Evolutionary conservation across 2,113 vertebrate species (phyloP).

Genomic region (Chitala chitala): DNA sequence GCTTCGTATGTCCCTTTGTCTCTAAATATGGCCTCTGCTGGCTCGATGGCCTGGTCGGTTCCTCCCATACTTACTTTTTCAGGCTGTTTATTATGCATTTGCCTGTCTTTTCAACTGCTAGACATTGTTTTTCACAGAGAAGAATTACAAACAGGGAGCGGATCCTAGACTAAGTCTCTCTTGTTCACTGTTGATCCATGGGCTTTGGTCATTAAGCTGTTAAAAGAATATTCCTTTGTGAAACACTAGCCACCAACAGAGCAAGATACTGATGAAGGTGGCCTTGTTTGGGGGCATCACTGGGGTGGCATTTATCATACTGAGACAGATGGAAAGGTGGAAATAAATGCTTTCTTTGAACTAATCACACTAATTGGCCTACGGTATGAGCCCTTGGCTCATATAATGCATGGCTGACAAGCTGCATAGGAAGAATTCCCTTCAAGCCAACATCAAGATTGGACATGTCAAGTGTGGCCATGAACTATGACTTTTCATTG

Average conservation of each 20-base stretch:
- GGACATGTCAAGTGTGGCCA: no score
- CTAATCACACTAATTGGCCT: background rate
- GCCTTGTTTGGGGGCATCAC: background rate
- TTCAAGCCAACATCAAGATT: no score
- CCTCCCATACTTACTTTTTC: background rate
- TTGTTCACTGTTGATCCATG: background rate
- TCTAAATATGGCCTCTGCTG: background rate
- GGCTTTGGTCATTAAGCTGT: background rate
- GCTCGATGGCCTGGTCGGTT: background rate
- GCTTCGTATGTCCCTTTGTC: background rate
- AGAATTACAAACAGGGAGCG: background rate
- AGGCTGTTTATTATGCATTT: conserved; percentile 1
- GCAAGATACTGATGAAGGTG: no score
- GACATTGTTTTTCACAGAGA: background rate
- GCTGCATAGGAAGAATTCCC: background rate
- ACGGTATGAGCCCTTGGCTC: background rate
- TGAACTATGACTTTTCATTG: no score
- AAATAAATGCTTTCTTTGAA: background rate
- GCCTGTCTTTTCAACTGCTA: conserved; percentile 4
- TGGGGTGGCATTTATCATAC: background rate
- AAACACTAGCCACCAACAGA: background rate
- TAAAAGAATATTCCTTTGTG: background rate
- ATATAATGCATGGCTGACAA: background rate
- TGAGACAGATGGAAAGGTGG: background rate
- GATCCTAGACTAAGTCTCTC: background rate